Evolutionary conservation across 2,888 invertebrate genomes (phyloP), one percentile per base, ranked within the genome.

Genomic region (Podotricha telesiphe): DNA sequence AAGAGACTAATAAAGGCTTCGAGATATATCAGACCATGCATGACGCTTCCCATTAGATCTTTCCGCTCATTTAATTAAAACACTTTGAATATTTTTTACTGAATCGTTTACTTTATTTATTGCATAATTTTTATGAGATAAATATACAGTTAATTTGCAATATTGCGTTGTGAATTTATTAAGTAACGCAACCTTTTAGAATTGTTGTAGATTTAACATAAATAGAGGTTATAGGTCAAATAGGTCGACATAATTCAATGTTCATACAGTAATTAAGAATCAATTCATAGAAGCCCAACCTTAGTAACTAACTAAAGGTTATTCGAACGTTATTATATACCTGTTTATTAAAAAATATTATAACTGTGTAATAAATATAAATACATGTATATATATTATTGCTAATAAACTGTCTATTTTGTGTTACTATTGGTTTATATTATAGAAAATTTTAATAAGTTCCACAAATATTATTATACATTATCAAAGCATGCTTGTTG

Each of bases 251-350:
- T 59, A 45, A 22, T 58, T 42, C 20, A 42, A n/a, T 20, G 4
- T 42, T 22, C n/a, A 22, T n/a, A 22, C 10, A 15, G 42, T 42
- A 42, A 22, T 22, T n/a, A 22, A 22, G 22, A 45, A 11, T 22
- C n/a, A 42, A 22, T 59, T 59, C 42, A n/a, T 58, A 7, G 42
- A 42, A 42, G 22, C 58, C 56, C 22, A 22, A 42, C n/a, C 42
- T n/a, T 28, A 17, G 37, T 37, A 37, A n/a, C 55, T 37, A 37
- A n/a, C 55, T 53, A 55, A 55, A 55, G 55, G 55, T 55, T 53
- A 53, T 53, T 40, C n/a, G 10, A 58, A 58, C 20, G 20, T 56
- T 42, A 42, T 42, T 42, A 42, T 42, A 13, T 13, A 2, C 13
- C 11, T 13, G 42, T 42, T 3, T 42, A 42, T 42, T 42, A 42